phyloP scores from a whole-genome alignment of 2,797 vertebrate genomes.

The Acrossocheilus wenchowensis region DNA sequence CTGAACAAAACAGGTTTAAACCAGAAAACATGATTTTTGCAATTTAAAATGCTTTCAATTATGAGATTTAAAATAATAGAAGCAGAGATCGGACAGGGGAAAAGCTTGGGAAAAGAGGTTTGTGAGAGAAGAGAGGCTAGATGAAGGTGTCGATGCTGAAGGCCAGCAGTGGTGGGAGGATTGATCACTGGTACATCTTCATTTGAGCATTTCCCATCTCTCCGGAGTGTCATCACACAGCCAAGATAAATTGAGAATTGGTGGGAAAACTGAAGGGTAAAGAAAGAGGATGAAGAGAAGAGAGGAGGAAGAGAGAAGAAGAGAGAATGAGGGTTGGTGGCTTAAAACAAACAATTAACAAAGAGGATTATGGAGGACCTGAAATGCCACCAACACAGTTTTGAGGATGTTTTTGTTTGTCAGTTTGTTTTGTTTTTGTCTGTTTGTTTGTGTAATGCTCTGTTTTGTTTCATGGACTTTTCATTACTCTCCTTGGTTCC shows the following conservation, averaged over 20 bases:
- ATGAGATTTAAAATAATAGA: constrained; percentile 31
- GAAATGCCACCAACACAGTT: too few relatives aligned
- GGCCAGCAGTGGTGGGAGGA: constrained; percentile 66
- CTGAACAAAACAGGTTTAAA: too few relatives aligned
- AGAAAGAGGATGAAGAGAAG: constrained; percentile 39
- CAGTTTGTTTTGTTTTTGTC: too few relatives aligned
- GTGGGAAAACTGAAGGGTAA: constrained; percentile 59
- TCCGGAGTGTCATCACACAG: constrained; percentile 52
- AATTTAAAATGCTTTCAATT: not conserved
- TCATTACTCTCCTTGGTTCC: too few relatives aligned
- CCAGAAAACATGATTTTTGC: too few relatives aligned
- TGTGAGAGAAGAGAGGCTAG: constrained; percentile 31
- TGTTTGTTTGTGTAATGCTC: too few relatives aligned
- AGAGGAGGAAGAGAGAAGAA: not conserved
- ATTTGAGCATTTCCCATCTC: constrained; percentile 62
- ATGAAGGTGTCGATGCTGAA: constrained; percentile 63
- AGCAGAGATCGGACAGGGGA: not conserved
- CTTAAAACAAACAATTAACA: not conserved
- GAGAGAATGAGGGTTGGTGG: not conserved
- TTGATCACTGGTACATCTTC: constrained; percentile 72
- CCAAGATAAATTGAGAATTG: constrained; percentile 65
- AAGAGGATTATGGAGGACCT: too few relatives aligned
- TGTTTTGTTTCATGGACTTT: too few relatives aligned
- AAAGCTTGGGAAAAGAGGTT: not conserved
- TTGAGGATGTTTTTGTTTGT: too few relatives aligned